phyloP scores from a whole-genome alignment of 2,797 vertebrate species.

The Galago senegalensis region DNA sequence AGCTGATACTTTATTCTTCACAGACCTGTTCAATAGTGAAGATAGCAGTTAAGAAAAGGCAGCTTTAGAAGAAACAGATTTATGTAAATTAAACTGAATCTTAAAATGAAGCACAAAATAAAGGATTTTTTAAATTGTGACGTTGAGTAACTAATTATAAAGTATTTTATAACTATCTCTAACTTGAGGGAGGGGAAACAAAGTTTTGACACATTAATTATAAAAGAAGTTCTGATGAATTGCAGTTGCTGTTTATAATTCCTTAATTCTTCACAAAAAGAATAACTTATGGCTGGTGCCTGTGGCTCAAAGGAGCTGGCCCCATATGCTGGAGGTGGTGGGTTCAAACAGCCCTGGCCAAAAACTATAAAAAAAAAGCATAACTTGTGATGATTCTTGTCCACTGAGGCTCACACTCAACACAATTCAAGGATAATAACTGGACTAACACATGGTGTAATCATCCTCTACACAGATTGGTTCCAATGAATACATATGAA shows the following conservation, averaged over 20 bases:
- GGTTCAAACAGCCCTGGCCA: no score
- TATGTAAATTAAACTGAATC: background rate
- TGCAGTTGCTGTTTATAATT: background rate
- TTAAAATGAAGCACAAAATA: background rate
- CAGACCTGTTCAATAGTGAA: background rate
- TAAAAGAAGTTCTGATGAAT: background rate
- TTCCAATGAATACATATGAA: conserved; percentile 62
- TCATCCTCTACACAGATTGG: background rate
- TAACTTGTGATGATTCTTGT: background rate
- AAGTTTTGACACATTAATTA: background rate
- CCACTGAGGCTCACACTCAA: background rate
- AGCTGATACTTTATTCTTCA: background rate
- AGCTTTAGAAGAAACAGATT: background rate
- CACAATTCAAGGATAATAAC: background rate
- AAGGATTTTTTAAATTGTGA: conserved; percentile 25
- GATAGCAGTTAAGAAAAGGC: background rate
- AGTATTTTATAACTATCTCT: background rate
- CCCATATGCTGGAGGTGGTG: no score
- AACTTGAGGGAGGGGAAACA: background rate
- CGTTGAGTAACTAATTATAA: background rate
- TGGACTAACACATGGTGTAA: conserved; percentile 40
- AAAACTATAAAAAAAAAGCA: background rate
- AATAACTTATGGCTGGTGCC: background rate
- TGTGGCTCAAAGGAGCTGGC: no score
- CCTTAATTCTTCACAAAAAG: background rate